Evolutionary conservation across 2,113 vertebrate genomes (phyloP).

Genomic region (Tapirus terrestris): DNA sequence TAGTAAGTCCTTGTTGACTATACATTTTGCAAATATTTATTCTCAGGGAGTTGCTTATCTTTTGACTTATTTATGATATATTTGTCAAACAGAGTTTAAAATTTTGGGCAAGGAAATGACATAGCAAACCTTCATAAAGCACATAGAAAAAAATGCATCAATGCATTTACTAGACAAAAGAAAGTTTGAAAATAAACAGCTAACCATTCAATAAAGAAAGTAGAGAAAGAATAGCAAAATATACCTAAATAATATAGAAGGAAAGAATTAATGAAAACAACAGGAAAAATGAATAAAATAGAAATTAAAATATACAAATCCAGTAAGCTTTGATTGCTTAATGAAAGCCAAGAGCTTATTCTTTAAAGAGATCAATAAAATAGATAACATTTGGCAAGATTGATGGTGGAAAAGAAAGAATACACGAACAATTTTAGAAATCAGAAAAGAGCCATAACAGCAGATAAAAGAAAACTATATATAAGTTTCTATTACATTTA

Average conservation of each 20-base stretch:
- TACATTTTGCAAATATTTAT: background rate
- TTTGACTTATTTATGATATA: background rate
- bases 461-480: background rate
- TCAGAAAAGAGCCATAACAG: background rate
- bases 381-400: background rate
- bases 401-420: background rate
- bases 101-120: background rate
- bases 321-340: background rate
- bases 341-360: background rate
- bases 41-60: background rate
- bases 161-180: background rate
- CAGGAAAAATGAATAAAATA: background rate
- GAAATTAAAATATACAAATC: background rate
- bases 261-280: background rate
- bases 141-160: background rate
- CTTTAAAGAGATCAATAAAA: background rate
- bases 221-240: background rate
- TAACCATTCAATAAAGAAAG: background rate
- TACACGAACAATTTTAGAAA: background rate
- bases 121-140: background rate
- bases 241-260: background rate
- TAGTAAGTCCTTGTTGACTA: background rate
- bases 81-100: background rate
- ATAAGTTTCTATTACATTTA: background rate
- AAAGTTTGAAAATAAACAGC: background rate